Conservation (phyloP, 2,113 vertebrate species). For the Deroptyus accipitrinus region DNA sequence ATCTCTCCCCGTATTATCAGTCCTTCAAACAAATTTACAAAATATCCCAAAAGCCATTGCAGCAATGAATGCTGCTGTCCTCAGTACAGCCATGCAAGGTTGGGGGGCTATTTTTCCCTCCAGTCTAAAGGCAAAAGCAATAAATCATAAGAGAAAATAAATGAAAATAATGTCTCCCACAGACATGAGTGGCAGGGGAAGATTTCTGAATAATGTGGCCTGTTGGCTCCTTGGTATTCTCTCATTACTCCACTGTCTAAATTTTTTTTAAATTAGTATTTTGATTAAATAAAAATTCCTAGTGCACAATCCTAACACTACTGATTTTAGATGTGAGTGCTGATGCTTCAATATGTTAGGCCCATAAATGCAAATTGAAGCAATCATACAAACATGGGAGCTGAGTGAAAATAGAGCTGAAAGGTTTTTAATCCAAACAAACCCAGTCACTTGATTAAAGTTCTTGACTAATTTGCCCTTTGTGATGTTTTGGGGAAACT, state of each 20-base stretch:
- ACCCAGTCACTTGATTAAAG: conserved; percentile 37
- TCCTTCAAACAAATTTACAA: background rate
- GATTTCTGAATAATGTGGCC: background rate
- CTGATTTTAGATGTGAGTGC: conserved; percentile 16
- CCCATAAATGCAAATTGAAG: conserved; percentile 60
- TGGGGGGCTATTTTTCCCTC: background rate
- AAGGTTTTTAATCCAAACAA: conserved; percentile 50
- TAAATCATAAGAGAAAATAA: conserved; percentile 6
- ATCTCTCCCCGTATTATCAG: background rate
- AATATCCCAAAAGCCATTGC: background rate
- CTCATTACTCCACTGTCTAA: background rate
- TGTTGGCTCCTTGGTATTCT: background rate
- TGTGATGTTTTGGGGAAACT: conserved; percentile 12
- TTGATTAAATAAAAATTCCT: conserved; percentile 65
- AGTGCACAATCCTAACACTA: background rate
- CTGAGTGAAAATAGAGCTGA: conserved; percentile 16
- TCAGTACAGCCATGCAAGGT: background rate
- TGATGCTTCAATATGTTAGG: conserved; percentile 23
- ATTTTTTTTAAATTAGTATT: background rate
- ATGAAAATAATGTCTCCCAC: background rate
- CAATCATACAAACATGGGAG: conserved; percentile 41
- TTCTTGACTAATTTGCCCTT: conserved; percentile 39
- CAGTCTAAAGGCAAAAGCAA: background rate
- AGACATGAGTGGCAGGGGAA: background rate
- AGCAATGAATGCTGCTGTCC: background rate